A percentile compares a stretch with the other conserved stretches of the same genome.
phyloP scores from a whole-genome alignment of 2,888 invertebrate species.

The Torymus texanus region DNA sequence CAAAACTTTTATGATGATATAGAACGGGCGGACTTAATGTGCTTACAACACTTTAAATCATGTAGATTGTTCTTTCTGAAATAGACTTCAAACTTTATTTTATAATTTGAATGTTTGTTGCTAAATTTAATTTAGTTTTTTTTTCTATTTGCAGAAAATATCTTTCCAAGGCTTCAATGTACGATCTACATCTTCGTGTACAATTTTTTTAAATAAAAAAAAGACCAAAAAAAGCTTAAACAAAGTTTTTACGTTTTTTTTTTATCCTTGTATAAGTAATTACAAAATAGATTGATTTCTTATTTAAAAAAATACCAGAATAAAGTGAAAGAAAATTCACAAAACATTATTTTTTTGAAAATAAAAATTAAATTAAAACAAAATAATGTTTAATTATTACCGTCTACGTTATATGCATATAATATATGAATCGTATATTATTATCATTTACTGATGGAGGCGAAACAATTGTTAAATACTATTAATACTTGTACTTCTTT shows the following conservation, averaged over 20 bases:
- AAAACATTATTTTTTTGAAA: slow-evolving; percentile 82
- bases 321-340: too few species aligned
- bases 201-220: slow-evolving; percentile 61
- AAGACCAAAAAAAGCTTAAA: slow-evolving; percentile 43
- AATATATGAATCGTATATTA: too few species aligned
- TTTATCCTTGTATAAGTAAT: not conserved
- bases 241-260: slow-evolving; percentile 22
- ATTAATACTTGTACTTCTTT: too few species aligned
- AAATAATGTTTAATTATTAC: too few species aligned
- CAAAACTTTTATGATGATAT: slow-evolving; percentile 69
- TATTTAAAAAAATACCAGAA: too few species aligned
- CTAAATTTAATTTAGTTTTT: not conserved
- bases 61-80: slow-evolving; percentile 56
- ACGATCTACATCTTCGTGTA: slow-evolving; percentile 51
- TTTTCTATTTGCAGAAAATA: slow-evolving; percentile 54
- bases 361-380: slow-evolving; percentile 69
- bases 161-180: slow-evolving; percentile 47
- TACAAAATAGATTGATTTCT: too few species aligned
- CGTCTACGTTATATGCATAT: too few species aligned
- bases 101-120: not conserved
- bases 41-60: slow-evolving; percentile 70
- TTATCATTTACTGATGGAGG: too few species aligned
- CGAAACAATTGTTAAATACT: too few species aligned
- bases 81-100: not conserved
- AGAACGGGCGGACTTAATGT: slow-evolving; percentile 77